These are phyloP conservation scores for Zophobas atratus DNA, from an alignment of 1,140 invertebrate species.

Conservation along the genomic window DNA sequence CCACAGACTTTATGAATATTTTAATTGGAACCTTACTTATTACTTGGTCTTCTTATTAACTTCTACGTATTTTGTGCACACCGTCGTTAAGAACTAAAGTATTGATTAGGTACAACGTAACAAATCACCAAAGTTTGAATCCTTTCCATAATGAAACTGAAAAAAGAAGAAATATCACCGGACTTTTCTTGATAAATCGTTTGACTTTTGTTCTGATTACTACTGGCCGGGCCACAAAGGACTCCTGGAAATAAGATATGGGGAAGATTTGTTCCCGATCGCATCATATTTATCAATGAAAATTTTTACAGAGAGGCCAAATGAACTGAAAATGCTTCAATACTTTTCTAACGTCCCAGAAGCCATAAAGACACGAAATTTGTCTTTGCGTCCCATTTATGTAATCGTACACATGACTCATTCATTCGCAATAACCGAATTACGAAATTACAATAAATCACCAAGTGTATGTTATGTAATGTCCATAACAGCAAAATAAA, in stretches of 20 bases:
- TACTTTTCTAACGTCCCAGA: constrained; percentile 16
- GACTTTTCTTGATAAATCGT: constrained; percentile 57
- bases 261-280: constrained; percentile 54
- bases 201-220: constrained; percentile 59
- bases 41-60: constrained; percentile 38
- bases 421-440: neutral
- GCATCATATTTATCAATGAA: constrained; percentile 57
- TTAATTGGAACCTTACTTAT: constrained; percentile 44
- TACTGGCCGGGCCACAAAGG: constrained; percentile 52
- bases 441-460: neutral
- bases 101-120: constrained; percentile 23
- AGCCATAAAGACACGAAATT: neutral
- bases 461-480: too few relatives aligned
- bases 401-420: neutral
- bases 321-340: constrained; percentile 32
- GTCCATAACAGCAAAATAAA: too few relatives aligned
- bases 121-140: constrained; percentile 36
- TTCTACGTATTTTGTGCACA: constrained; percentile 23
- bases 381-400: neutral
- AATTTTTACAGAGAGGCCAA: constrained; percentile 49
- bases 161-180: constrained; percentile 55
- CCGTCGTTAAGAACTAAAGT: neutral
- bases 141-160: constrained; percentile 51
- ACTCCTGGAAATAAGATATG: constrained; percentile 56
- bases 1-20: constrained; percentile 49